These are phyloP conservation scores for Anthoscopus minutus DNA, from an alignment of 2,113 vertebrate genomes.

Conservation along the genomic window DNA sequence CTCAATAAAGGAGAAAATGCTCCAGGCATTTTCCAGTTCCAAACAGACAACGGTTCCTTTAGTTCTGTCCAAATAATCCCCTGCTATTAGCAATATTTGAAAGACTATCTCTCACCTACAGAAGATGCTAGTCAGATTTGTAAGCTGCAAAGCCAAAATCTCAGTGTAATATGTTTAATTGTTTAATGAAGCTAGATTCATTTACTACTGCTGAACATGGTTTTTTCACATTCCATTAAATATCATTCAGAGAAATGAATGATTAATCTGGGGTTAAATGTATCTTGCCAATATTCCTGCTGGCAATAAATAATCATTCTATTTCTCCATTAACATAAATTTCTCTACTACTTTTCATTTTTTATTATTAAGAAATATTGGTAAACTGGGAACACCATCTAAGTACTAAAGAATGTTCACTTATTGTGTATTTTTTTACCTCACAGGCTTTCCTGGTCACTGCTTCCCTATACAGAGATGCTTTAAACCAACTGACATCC, in stretches of 20 bases:
- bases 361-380: neutral
- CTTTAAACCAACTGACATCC: slow-evolving; percentile 1
- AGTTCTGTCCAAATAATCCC: neutral
- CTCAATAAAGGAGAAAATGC: neutral
- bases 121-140: neutral
- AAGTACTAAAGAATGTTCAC: neutral
- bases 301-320: neutral
- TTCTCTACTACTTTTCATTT: slow-evolving; percentile 18
- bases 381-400: neutral
- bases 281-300: slow-evolving; percentile 20
- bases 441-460: neutral
- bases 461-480: neutral
- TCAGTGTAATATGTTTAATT: neutral
- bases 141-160: neutral
- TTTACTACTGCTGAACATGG: neutral
- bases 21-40: neutral
- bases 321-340: slow-evolving; percentile 16
- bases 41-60: neutral
- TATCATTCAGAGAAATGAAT: neutral
- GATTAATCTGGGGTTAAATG: neutral
- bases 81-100: neutral
- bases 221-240: neutral
- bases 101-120: neutral
- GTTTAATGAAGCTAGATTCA: neutral
- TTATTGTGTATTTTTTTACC: neutral